phyloP scores from a whole-genome alignment of 2,888 invertebrate genomes.

The Plagodis pulveraria region DNA sequence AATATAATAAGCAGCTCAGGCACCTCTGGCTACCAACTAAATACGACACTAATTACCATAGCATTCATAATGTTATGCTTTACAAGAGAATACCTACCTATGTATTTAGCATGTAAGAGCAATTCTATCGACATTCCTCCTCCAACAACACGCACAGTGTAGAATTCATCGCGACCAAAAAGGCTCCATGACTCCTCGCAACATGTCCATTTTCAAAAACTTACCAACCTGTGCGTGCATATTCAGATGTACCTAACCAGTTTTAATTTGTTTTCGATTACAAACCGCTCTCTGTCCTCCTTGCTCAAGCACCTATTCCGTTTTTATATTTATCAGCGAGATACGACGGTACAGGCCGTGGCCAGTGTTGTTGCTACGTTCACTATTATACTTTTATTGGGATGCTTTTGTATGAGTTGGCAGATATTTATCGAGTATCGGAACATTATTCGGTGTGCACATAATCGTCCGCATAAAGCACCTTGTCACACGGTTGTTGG shows the following conservation, averaged over 20 bases:
- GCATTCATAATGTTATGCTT: too few species aligned
- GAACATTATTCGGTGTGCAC: constrained; percentile 83
- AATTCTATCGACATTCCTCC: too few species aligned
- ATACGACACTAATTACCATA: too few species aligned
- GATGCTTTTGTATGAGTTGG: constrained; percentile 85
- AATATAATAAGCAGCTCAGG: too few species aligned
- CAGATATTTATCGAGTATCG: constrained; percentile 85
- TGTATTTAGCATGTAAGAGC: too few species aligned
- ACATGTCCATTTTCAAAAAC: constrained; percentile 48
- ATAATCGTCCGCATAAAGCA: constrained; percentile 84
- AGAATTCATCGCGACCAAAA: constrained; percentile 41
- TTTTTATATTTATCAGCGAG: constrained; percentile 76
- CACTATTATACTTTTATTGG: constrained; percentile 84
- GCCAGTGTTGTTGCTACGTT: constrained; percentile 80
- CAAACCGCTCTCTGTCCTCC: constrained; percentile 45
- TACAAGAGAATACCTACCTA: too few species aligned
- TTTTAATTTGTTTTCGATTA: constrained; percentile 67
- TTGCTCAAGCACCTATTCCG: constrained; percentile 46
- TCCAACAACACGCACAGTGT: constrained; percentile 2
- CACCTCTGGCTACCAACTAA: too few species aligned
- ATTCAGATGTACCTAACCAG: constrained; percentile 55
- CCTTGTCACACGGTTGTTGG: constrained; percentile 85
- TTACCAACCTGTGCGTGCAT: constrained; percentile 47
- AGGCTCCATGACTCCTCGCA: constrained; percentile 37
- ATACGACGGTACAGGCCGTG: constrained; percentile 82